A percentile compares a stretch with the other conserved stretches of the same genome.
phyloP scores from a whole-genome alignment of 2,797 vertebrate species.

The Prunella strophiata region DNA sequence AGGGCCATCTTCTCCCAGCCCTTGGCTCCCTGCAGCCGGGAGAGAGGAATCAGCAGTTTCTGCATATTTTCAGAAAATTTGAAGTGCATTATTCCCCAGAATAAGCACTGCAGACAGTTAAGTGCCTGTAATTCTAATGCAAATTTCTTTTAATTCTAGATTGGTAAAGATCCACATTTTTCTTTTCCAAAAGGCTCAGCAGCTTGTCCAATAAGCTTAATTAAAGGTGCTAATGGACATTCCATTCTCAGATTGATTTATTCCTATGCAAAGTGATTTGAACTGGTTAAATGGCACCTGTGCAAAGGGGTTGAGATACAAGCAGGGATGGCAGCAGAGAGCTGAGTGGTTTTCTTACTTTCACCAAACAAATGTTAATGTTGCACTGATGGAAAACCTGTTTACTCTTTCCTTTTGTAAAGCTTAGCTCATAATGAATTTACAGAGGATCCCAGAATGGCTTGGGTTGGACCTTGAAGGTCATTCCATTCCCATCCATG shows the following conservation, averaged over 20 bases:
- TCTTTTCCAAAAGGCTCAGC: not conserved
- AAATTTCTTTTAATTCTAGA: not conserved
- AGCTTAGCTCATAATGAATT: accelerated
- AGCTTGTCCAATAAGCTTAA: not conserved
- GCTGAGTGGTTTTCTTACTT: not conserved
- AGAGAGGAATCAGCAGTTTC: not conserved
- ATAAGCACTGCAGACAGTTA: not conserved
- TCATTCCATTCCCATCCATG: no score
- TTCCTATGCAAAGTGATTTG: not conserved
- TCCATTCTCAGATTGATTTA: not conserved
- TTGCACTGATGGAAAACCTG: not conserved
- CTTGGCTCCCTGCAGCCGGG: not conserved
- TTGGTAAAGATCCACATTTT: not conserved
- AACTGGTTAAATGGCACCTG: not conserved
- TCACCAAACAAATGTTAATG: not conserved
- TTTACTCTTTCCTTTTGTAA: accelerated
- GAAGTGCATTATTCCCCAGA: not conserved
- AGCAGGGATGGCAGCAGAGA: not conserved
- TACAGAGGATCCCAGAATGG: accelerated
- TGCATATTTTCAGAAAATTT: not conserved
- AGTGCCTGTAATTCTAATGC: not conserved
- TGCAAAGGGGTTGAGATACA: not conserved
- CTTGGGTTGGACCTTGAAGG: not conserved
- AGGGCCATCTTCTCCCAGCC: not conserved
- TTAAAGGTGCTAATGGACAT: not conserved